Evolutionary conservation across 2,888 invertebrate genomes (phyloP), one percentile per base, ranked within the genome.

Genomic region (Ormia ochracea): DNA sequence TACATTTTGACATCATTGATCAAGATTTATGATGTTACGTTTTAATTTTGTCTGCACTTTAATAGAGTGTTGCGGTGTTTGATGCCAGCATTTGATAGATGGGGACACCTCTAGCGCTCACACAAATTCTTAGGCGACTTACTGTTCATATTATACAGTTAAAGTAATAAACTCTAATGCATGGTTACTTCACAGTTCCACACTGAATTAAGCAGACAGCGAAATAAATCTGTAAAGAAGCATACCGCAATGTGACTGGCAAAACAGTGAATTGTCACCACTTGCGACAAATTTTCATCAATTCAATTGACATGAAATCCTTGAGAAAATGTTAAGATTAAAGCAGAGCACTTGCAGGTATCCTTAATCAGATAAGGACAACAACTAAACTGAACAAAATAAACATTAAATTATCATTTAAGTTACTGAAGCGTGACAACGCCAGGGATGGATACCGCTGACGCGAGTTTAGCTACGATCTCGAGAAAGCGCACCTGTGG

Each of bases 201-300:
- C 19, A 36, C 19, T 12, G 19, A 38, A 1, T n/a, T 3, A n/a
- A 12, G 14, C 17, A 10, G 1, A 28, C 3, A 6, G 23, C 12
- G 4, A 17, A 28, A 31, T 48, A 70, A 56, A 63, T 41, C 50
- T 38, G 28, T 33, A 23, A 26, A 31, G 5, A 66, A 54, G 23
- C 54, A 48, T 28, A 5, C 12, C 14, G 21, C 41, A 31, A 23
- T 4, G 28, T 54, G 2, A 19, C 38, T 74, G 9, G 19, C 59
- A 63, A 63, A 63, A 38, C 66, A 76, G 66, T 80, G 52, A 80
- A 80, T 80, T 80, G 68, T 73, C 68, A 17, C 43, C 68, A 76
- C 63, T 80, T 73, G 76, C 61, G 76, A 76, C 80, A 80, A n/a
- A 73, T 80, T 80, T 80, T 61, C 76, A 80, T 80, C 76, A 80